Percentiles rank a stretch among this genome's conserved stretches.
phyloP scores from a whole-genome alignment of 2,113 vertebrate species.

The Malurus alboscapulatus region DNA sequence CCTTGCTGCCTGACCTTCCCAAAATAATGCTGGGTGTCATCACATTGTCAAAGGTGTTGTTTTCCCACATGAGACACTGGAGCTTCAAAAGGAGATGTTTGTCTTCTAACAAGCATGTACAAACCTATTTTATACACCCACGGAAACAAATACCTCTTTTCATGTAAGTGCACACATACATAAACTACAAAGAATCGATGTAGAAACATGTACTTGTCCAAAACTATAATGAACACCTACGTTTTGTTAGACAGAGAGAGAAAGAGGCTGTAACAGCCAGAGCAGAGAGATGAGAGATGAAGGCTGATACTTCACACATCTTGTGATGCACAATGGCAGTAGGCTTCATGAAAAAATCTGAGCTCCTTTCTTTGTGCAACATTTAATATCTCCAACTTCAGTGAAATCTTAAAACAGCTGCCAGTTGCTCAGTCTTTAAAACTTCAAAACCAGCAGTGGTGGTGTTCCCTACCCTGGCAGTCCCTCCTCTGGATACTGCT shows the following conservation, averaged over 20 bases:
- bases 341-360: background rate
- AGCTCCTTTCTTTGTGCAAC: background rate
- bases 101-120: background rate
- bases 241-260: background rate
- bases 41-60: background rate
- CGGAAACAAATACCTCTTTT: background rate
- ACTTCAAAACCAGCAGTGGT: background rate
- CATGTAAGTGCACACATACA: background rate
- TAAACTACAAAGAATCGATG: background rate
- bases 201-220: background rate
- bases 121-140: background rate
- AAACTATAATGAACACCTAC: background rate
- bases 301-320: background rate
- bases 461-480: background rate
- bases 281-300: background rate
- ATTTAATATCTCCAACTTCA: background rate
- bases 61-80: background rate
- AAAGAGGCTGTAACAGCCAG: background rate
- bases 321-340: background rate
- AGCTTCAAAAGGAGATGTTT: background rate
- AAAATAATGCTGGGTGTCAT: background rate
- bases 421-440: background rate
- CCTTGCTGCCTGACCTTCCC: background rate
- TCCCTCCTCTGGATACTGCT: background rate
- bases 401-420: background rate